Evolutionary conservation across 2,888 invertebrate species (phyloP).

Genomic region (Dynastes hyllus): DNA sequence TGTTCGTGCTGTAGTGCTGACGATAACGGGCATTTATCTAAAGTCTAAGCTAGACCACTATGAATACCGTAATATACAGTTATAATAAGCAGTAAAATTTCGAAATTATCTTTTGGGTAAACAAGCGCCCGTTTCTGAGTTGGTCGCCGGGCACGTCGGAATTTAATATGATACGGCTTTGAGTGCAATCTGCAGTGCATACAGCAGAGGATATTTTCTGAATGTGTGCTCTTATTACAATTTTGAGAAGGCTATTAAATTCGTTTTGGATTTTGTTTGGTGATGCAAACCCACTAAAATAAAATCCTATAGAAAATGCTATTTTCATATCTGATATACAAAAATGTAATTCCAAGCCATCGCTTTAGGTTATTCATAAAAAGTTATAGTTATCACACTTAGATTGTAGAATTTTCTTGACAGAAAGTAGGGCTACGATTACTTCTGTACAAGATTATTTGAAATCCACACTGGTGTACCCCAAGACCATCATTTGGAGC

Average conservation of each 20-base stretch:
- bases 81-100: conserved; percentile 39
- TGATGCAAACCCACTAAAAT: too few species aligned
- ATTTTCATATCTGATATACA: too few species aligned
- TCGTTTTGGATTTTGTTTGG: too few species aligned
- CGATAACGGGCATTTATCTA: conserved; percentile 8
- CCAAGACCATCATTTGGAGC: too few species aligned
- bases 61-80: conserved; percentile 12
- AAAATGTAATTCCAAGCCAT: too few species aligned
- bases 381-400: too few species aligned
- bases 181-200: not conserved
- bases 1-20: conserved; percentile 3
- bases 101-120: conserved; percentile 37
- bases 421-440: too few species aligned
- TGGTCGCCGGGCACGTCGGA: conserved; percentile 16
- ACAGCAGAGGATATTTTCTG: not conserved
- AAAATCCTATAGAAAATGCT: too few species aligned
- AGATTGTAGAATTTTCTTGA: too few species aligned
- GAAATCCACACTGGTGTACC: too few species aligned
- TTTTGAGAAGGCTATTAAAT: not conserved
- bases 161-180: conserved; percentile 30
- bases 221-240: not conserved
- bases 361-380: too few species aligned
- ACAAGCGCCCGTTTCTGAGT: conserved; percentile 16
- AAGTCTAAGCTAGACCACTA: conserved; percentile 18
- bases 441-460: too few species aligned